phyloP scores from a whole-genome alignment of 2,113 vertebrate species.

The Sylvietta virens region DNA sequence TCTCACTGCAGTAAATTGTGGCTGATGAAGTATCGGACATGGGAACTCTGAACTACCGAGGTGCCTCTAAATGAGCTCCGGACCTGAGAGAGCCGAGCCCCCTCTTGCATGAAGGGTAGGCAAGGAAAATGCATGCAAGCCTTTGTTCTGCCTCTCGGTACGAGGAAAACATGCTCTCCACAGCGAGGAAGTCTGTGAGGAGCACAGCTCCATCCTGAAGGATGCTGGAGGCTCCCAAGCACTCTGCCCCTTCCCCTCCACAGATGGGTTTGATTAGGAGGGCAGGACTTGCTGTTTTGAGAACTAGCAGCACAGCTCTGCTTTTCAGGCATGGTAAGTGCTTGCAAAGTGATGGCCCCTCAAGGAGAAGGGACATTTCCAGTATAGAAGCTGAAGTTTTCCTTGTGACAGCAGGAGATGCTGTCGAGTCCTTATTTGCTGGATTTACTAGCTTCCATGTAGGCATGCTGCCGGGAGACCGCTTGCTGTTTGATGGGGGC shows the following conservation, averaged over 20 bases:
- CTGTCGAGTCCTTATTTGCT: slow-evolving; percentile 60
- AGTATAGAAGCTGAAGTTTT: slow-evolving; percentile 51
- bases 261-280: background rate
- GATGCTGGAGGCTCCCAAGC: background rate
- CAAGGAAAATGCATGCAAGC: background rate
- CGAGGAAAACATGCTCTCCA: background rate
- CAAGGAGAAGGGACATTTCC: slow-evolving; percentile 44
- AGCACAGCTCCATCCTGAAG: background rate
- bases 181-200: background rate
- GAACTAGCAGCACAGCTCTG: background rate
- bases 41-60: slow-evolving; percentile 63
- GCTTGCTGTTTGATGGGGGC: slow-evolving; percentile 53
- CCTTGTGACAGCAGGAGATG: slow-evolving; percentile 63
- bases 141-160: background rate
- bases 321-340: background rate
- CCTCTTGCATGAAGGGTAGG: slow-evolving; percentile 8
- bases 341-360: slow-evolving; percentile 15
- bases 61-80: slow-evolving; percentile 59
- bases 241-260: background rate
- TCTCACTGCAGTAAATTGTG: slow-evolving; percentile 73
- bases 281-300: background rate
- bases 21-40: slow-evolving; percentile 63
- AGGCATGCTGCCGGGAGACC: slow-evolving; percentile 49
- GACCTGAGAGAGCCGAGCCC: slow-evolving; percentile 5
- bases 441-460: slow-evolving; percentile 53